phyloP scores from a whole-genome alignment of 2,113 vertebrate genomes.

The Bubo bubo region DNA sequence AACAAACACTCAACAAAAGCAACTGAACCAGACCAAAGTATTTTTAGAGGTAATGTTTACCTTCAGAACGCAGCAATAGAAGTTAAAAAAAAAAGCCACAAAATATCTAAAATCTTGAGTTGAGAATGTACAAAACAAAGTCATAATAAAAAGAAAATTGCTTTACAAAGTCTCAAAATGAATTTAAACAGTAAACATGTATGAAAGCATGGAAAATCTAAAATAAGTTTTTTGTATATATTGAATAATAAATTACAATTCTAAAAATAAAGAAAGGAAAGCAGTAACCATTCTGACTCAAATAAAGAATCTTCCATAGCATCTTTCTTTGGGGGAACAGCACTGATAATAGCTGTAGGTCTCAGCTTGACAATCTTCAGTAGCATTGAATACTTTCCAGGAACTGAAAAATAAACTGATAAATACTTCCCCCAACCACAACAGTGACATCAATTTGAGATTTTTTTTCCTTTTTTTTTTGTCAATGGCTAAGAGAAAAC shows the following conservation, averaged over 20 bases:
- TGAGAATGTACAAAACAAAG: slow-evolving; percentile 72
- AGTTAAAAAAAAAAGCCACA: slow-evolving; percentile 34
- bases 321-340: neutral
- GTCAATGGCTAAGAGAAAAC: neutral
- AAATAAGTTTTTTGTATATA: slow-evolving; percentile 11
- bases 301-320: neutral
- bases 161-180: slow-evolving; percentile 60
- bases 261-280: slow-evolving; percentile 47
- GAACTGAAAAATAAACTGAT: neutral
- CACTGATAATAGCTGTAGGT: neutral
- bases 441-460: neutral
- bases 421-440: neutral
- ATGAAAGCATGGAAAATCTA: slow-evolving; percentile 57
- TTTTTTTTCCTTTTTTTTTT: neutral
- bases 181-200: slow-evolving; percentile 54
- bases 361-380: neutral
- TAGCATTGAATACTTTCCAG: neutral
- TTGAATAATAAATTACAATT: slow-evolving; percentile 69
- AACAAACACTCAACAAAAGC: neutral
- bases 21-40: slow-evolving; percentile 1
- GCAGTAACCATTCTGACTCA: slow-evolving; percentile 34
- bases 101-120: slow-evolving; percentile 57
- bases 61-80: slow-evolving; percentile 46
- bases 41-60: slow-evolving; percentile 70
- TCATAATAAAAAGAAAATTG: slow-evolving; percentile 65